Evolutionary conservation across 2,888 invertebrate genomes (phyloP).

Genomic region (Hipparchia sbordonii): DNA sequence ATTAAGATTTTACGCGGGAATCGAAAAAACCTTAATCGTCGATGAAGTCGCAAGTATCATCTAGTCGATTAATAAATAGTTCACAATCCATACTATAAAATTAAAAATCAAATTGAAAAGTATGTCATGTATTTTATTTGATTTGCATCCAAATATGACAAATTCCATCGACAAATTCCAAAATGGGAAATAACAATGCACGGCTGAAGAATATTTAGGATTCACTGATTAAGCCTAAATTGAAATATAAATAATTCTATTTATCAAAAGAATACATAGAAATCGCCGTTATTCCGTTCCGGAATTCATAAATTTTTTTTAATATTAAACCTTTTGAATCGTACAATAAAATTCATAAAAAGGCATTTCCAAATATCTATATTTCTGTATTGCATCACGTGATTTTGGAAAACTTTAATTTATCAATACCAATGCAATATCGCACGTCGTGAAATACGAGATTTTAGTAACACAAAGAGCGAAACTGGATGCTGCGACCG

Average conservation of each 20-base stretch:
- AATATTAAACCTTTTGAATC: neutral
- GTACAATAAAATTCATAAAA: constrained; percentile 28
- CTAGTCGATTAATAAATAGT: too few species aligned
- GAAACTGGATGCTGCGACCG: constrained; percentile 24
- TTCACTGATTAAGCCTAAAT: neutral
- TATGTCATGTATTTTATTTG: too few species aligned
- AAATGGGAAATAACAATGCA: too few species aligned
- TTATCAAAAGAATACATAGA: neutral
- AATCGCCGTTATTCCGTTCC: neutral
- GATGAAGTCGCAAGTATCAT: too few species aligned
- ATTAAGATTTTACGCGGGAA: too few species aligned
- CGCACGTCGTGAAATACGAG: constrained; percentile 24
- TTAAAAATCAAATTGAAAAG: too few species aligned
- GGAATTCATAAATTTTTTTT: neutral
- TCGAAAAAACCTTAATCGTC: too few species aligned
- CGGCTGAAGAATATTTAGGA: too few species aligned
- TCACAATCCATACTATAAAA: too few species aligned
- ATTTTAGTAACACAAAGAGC: constrained; percentile 24
- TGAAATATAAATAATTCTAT: neutral
- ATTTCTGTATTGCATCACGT: neutral
- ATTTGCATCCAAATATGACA: too few species aligned
- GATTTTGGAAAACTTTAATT: constrained; percentile 34
- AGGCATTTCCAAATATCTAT: constrained; percentile 16
- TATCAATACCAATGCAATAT: constrained; percentile 32
- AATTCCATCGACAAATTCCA: too few species aligned